A percentile compares a stretch with the other conserved stretches of the same genome.
Conservation (phyloP, 2,888 invertebrate genomes). For the Teleiodes luculella region DNA sequence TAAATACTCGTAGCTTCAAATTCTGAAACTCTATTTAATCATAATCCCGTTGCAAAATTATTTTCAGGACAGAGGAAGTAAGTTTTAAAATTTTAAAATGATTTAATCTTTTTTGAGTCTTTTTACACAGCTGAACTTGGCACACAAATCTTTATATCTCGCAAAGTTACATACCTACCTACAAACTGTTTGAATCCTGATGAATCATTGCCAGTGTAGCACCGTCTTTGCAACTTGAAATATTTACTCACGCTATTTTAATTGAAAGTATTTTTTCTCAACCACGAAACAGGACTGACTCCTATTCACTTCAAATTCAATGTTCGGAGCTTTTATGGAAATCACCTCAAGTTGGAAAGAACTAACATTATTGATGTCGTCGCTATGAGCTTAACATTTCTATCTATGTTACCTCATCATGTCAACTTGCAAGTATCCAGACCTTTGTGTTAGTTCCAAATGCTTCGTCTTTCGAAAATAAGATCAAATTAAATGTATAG, state of each 20-base stretch:
- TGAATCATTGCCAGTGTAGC: slow-evolving; percentile 62
- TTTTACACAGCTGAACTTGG: background rate
- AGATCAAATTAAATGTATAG: no score
- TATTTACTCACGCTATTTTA: slow-evolving; percentile 37
- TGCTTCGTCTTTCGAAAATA: background rate
- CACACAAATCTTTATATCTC: slow-evolving; percentile 5
- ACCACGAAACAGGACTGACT: background rate
- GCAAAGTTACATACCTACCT: background rate
- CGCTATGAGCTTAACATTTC: slow-evolving; percentile 43
- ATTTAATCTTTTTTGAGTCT: background rate
- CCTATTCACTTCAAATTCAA: slow-evolving; percentile 24
- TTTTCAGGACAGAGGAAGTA: background rate
- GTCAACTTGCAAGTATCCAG: slow-evolving; percentile 33
- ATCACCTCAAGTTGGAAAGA: slow-evolving; percentile 63
- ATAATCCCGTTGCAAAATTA: background rate
- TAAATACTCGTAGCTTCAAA: no score
- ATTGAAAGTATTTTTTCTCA: background rate
- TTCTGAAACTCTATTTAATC: background rate
- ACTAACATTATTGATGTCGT: slow-evolving; percentile 28
- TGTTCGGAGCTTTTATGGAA: slow-evolving; percentile 29
- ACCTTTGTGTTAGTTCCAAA: slow-evolving; percentile 14
- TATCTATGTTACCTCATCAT: slow-evolving; percentile 29
- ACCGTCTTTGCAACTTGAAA: slow-evolving; percentile 63
- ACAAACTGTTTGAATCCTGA: slow-evolving; percentile 5
- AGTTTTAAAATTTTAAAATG: background rate